Evolutionary conservation across 2,888 invertebrate genomes (phyloP).

Genomic region (Malachius bipustulatus): DNA sequence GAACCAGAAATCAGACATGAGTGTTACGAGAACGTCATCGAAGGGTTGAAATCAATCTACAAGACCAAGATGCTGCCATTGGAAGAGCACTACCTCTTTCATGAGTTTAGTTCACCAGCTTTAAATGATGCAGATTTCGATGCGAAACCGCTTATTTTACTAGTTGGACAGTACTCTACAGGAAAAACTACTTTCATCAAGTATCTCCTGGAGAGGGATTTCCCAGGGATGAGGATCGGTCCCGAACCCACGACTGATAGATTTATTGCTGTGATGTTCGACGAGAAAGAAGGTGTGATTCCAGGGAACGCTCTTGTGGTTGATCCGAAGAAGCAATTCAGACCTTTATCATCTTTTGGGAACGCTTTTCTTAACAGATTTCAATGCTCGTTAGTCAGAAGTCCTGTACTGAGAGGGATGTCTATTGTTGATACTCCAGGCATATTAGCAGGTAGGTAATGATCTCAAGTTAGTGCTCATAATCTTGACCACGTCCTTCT

Average conservation of each 20-base stretch:
- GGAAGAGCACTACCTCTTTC: constrained; percentile 82
- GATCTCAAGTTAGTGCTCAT: too few relatives aligned
- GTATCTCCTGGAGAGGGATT: constrained; percentile 85
- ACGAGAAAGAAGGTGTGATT: constrained; percentile 84
- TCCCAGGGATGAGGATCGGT: constrained; percentile 96
- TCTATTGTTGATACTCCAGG: constrained; percentile 98
- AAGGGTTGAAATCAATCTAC: constrained; percentile 89
- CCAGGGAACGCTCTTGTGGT: constrained; percentile 98
- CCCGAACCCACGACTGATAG: constrained; percentile 99
- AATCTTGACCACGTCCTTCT: too few relatives aligned
- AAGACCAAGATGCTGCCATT: constrained; percentile 80
- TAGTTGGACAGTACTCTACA: constrained; percentile 96
- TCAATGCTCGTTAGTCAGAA: constrained; percentile 84
- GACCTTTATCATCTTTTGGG: constrained; percentile 90
- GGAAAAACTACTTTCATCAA: constrained; percentile 94
- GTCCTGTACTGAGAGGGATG: constrained; percentile 85
- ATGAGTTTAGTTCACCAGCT: constrained; percentile 91
- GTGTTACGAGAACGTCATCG: constrained; percentile 79
- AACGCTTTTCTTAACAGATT: constrained; percentile 96
- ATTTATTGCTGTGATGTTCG: constrained; percentile 94
- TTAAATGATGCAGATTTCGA: constrained; percentile 95
- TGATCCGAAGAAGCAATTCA: constrained; percentile 92
- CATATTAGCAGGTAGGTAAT: constrained; percentile 45
- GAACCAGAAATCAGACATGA: constrained; percentile 54
- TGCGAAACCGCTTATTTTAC: constrained; percentile 93